Evolutionary conservation across 2,888 invertebrate genomes (phyloP), one percentile per base, ranked within the genome.

Genomic region (Ditula angustiorana): DNA sequence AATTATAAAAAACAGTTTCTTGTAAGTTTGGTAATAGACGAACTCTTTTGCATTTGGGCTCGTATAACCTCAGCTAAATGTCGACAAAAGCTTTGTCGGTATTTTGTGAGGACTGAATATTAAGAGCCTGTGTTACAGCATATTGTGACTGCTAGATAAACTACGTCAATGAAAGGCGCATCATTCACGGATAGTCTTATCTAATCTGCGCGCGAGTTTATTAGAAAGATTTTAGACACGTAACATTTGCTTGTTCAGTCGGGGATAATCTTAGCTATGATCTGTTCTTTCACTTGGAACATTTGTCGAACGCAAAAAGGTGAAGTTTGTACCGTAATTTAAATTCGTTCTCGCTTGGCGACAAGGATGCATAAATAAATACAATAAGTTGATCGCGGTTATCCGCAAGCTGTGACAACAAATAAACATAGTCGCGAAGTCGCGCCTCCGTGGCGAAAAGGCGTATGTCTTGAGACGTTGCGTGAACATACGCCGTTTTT

Each of bases 321-420:
- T 56, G 21, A 37, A 62, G 30, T 47, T 41, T 49, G 49, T 7
- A 56, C 30, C 21, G 35, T 23, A 23, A 64, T 53, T 44, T 21
- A 37, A 35, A 59, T 64, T 47, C 13, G 23, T 41, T 50, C 37
- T 57, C 28, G 46, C 57, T n/a, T 56, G 33, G 49, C 47, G 58
- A 67, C 64, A 64, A 49, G 58, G 46, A 65, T 67, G 49, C 61
- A 67, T 65, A 24, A 8, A 67, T 65, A 24, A 8, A 49, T 49
- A 47, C 47, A 66, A 50, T 13, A 49, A 56, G 47, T 56, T 68
- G 53, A 63, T 67, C 63, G 50, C 33, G 50, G 44, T 57, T 63
- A 62, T 55, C 16, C 60, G 62, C 35, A 65, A 33, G 66, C 57
- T 64, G 64, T 59, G 66, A 65, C 56, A 67, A 69, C 56, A 65